These are phyloP conservation scores for Oophaga pumilio DNA, from an alignment of 2,113 vertebrate species.

Conservation along the genomic window DNA sequence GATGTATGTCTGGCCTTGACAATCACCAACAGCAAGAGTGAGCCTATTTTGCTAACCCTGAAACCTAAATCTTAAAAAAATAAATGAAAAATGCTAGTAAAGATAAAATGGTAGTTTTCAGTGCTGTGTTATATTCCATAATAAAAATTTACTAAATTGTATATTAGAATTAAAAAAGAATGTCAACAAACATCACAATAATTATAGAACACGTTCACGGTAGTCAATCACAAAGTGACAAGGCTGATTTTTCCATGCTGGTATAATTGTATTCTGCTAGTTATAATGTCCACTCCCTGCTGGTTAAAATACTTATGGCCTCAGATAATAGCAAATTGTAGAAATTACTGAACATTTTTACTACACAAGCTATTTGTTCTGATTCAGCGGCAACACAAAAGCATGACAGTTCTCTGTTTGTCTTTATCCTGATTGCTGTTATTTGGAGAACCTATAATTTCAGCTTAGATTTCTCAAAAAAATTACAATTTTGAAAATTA, in stretches of 20 bases:
- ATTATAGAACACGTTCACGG: constrained; percentile 1
- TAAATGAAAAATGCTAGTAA: not conserved
- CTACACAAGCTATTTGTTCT: constrained; percentile 2
- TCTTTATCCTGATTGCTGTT: not conserved
- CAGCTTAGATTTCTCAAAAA: not conserved
- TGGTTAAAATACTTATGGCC: constrained; percentile 40
- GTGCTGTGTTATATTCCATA: not conserved
- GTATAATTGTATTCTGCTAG: constrained; percentile 20
- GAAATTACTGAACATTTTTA: constrained; percentile 32
- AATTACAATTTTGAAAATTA: not conserved
- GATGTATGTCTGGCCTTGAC: too few species aligned
- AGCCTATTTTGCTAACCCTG: not conserved
- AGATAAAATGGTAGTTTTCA: not conserved
- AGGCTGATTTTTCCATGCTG: not conserved
- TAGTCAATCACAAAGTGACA: not conserved
- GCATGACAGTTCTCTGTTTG: constrained; percentile 2
- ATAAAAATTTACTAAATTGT: not conserved
- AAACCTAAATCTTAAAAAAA: not conserved
- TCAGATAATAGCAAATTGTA: constrained; percentile 53
- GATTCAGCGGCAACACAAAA: not conserved
- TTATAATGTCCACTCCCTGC: not conserved
- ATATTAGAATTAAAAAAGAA: constrained; percentile 59
- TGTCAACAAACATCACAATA: constrained; percentile 17
- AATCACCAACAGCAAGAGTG: too few species aligned
- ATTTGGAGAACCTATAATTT: not conserved